Evolutionary conservation across 2,888 invertebrate genomes (phyloP).

Genomic region (Poecilobothrus nobilitatus): DNA sequence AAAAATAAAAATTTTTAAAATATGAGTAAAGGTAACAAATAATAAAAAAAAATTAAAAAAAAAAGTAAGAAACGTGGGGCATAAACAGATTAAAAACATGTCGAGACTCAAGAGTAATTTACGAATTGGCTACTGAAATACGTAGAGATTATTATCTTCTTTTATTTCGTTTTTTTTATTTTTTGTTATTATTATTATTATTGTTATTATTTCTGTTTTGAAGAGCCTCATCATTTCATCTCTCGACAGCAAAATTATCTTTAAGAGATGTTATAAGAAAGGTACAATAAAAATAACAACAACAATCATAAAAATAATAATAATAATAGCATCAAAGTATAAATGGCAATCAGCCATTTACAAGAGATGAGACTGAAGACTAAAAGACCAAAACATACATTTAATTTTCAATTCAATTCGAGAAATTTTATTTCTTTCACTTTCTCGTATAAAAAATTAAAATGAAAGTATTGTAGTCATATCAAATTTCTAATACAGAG

Average conservation of each 20-base stretch:
- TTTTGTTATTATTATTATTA: not conserved
- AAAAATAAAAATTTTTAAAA: not conserved
- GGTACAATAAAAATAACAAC: not conserved
- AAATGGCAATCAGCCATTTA: too few relatives aligned
- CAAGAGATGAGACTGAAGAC: not conserved
- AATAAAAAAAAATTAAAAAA: conserved; percentile 24
- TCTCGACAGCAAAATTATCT: conserved; percentile 14
- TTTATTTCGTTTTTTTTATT: conserved; percentile 22
- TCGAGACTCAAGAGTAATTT: conserved; percentile 39
- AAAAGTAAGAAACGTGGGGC: conserved; percentile 30
- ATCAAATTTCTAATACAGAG: too few relatives aligned
- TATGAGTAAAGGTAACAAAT: not conserved
- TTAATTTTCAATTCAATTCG: too few relatives aligned
- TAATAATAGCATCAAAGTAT: too few relatives aligned
- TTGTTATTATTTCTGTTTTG: conserved; percentile 26
- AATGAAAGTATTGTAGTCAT: too few relatives aligned
- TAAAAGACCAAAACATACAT: not conserved
- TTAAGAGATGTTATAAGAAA: not conserved
- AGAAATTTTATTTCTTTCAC: too few relatives aligned
- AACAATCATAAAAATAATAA: not conserved
- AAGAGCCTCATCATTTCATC: conserved; percentile 36
- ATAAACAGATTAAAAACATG: conserved; percentile 32
- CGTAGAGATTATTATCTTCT: conserved; percentile 41
- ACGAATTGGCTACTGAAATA: conserved; percentile 45
- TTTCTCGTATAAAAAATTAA: too few relatives aligned